Evolutionary conservation across 2,113 vertebrate genomes (phyloP).

Genomic region (Damaliscus lunatus): DNA sequence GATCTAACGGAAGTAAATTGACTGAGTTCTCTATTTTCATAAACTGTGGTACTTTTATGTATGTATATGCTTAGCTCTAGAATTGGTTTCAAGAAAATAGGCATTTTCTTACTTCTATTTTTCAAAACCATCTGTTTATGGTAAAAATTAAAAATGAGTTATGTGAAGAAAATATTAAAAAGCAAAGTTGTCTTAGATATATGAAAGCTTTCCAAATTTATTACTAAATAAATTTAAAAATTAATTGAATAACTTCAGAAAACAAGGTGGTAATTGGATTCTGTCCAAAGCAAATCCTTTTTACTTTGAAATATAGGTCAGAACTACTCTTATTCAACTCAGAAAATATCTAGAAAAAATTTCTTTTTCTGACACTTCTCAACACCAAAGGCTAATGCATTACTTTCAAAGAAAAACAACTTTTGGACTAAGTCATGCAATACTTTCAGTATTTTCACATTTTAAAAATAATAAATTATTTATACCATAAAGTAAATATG

Average conservation of each 20-base stretch:
- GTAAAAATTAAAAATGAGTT: not conserved
- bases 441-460: not conserved
- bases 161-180: not conserved
- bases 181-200: not conserved
- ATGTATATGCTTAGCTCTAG: not conserved
- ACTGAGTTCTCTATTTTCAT: conserved; percentile 18
- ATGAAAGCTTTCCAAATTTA: not conserved
- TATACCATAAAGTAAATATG: not conserved
- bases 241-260: conserved; percentile 1
- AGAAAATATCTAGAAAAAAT: not conserved
- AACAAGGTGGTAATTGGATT: not conserved
- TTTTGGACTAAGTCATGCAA: not conserved
- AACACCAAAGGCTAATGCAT: not conserved
- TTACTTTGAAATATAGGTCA: not conserved
- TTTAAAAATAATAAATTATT: not conserved
- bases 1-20: conserved; percentile 22
- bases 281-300: not conserved
- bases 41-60: not conserved
- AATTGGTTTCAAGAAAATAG: not conserved
- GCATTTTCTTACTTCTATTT: not conserved
- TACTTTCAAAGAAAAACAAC: not conserved
- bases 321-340: not conserved
- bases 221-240: not conserved
- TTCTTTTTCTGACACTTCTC: not conserved
- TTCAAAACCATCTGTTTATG: not conserved